Percentiles rank a stretch among this genome's conserved stretches.
Evolutionary conservation across 2,113 vertebrate species (phyloP).

Genomic region (Eudyptes chrysolophus): DNA sequence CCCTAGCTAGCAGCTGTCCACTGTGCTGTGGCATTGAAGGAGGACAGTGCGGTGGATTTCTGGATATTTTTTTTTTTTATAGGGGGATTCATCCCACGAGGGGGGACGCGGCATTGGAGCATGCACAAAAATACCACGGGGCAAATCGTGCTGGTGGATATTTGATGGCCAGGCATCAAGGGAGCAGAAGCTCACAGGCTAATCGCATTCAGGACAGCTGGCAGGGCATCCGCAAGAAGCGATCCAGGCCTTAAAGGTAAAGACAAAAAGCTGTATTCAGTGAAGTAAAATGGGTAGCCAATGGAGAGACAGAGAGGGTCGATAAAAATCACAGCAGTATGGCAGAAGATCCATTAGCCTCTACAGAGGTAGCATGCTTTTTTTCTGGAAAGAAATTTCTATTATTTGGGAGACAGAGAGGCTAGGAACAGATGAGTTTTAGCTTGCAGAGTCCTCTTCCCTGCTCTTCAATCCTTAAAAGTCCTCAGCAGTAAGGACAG

Average conservation of each 20-base stretch:
- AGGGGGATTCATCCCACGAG: not conserved
- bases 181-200: not conserved
- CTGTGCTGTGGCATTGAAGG: too few species aligned
- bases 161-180: not conserved
- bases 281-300: not conserved
- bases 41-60: not conserved
- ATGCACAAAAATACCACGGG: not conserved
- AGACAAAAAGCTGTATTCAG: not conserved
- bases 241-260: not conserved
- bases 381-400: not conserved
- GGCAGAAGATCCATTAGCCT: not conserved
- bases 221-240: too few species aligned
- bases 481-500: not conserved
- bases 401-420: not conserved
- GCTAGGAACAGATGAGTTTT: not conserved
- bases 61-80: too few species aligned
- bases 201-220: not conserved
- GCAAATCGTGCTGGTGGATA: not conserved
- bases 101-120: not conserved
- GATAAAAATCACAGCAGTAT: not conserved
- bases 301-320: not conserved
- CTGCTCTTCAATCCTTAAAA: not conserved
- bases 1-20: not conserved
- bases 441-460: not conserved
- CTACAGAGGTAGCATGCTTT: not conserved